Conservation (phyloP, 2,797 vertebrate genomes). For the Taenioides sp. region DNA sequence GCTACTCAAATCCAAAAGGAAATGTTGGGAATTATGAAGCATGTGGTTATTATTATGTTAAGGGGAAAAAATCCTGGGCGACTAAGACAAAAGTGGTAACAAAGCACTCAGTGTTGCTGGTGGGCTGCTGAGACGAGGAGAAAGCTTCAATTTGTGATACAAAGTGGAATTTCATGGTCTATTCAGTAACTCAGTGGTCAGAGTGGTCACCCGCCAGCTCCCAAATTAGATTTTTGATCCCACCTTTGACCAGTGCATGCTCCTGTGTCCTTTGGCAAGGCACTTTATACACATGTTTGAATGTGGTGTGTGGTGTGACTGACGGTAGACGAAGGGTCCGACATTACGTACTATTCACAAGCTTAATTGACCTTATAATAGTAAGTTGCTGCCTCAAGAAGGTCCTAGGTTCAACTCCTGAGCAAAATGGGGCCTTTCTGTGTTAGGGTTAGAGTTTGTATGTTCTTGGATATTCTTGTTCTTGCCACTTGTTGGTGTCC, state of each 20-base stretch:
- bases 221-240: background rate
- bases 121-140: background rate
- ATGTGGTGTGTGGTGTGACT: too few relatives aligned
- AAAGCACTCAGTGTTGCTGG: background rate
- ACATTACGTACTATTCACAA: too few relatives aligned
- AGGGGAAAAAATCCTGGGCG: background rate
- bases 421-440: too few relatives aligned
- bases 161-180: background rate
- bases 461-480: too few relatives aligned
- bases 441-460: too few relatives aligned
- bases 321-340: too few relatives aligned
- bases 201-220: background rate
- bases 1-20: conserved; percentile 16
- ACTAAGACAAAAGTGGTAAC: background rate
- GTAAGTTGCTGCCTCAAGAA: too few relatives aligned
- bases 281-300: too few relatives aligned
- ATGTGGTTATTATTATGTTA: conserved; percentile 19
- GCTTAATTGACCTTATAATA: too few relatives aligned
- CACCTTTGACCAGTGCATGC: background rate
- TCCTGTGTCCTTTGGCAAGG: background rate
- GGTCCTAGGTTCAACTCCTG: too few relatives aligned
- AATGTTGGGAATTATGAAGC: conserved; percentile 26
- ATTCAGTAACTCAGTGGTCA: background rate
- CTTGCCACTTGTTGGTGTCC: too few relatives aligned
- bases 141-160: background rate